Evolutionary conservation across 2,113 vertebrate species (phyloP).

Genomic region (Corynorhinus townsendii): DNA sequence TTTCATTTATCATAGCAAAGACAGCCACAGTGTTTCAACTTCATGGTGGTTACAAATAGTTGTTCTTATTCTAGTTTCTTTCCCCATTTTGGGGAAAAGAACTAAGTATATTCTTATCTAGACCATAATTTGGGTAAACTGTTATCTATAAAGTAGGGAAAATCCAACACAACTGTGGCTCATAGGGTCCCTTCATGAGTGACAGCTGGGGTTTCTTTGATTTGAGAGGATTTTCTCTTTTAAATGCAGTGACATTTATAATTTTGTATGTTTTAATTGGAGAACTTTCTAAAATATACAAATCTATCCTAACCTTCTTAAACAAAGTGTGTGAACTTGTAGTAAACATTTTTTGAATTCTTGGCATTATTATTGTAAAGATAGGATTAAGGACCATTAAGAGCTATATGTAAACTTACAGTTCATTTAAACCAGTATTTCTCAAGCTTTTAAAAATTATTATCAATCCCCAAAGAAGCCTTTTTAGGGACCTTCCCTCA

Average conservation of each 20-base stretch:
- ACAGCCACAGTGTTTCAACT: neutral
- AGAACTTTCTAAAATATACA: neutral
- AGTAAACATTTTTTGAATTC: neutral
- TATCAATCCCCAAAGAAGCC: neutral
- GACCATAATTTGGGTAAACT: neutral
- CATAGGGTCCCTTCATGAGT: neutral
- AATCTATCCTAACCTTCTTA: neutral
- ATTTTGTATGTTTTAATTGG: neutral
- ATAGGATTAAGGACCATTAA: neutral
- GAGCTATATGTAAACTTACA: neutral
- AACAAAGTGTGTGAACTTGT: neutral
- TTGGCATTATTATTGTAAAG: neutral
- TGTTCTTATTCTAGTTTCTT: neutral
- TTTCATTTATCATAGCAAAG: slow-evolving; percentile 57
- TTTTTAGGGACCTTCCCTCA: neutral
- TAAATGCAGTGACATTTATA: neutral
- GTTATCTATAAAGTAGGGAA: neutral
- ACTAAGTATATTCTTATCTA: neutral
- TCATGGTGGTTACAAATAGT: neutral
- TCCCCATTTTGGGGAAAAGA: neutral
- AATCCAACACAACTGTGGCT: neutral
- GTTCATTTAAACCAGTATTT: neutral
- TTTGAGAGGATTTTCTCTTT: neutral
- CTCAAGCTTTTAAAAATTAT: neutral
- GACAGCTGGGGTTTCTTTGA: neutral